These are phyloP conservation scores for Euwallacea similis DNA, from an alignment of 1,140 invertebrate species.

Conservation along the genomic window DNA sequence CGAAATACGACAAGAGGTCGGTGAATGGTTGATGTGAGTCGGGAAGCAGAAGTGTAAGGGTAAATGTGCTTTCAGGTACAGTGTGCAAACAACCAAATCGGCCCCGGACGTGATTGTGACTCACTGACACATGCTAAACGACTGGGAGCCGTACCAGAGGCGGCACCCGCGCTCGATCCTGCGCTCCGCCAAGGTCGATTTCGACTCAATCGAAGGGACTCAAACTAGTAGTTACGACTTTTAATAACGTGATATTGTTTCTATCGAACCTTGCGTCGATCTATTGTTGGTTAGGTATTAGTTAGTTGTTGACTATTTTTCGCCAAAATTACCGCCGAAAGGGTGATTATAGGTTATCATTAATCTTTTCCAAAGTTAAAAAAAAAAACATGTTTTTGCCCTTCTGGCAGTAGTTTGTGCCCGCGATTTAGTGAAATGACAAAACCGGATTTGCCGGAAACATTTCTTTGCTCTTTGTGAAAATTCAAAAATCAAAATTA, in stretches of 20 bases:
- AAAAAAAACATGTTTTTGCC: too few species aligned
- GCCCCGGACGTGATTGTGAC: constrained; percentile 85
- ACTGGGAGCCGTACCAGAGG: constrained; percentile 63
- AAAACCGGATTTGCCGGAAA: too few species aligned
- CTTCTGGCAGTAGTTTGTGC: too few species aligned
- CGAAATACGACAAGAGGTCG: constrained; percentile 33
- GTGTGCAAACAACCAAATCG: constrained; percentile 78
- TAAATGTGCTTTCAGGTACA: constrained; percentile 55
- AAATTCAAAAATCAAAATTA: too few species aligned
- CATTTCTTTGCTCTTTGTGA: too few species aligned
- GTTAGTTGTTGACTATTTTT: too few species aligned
- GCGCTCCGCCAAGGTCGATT: background rate
- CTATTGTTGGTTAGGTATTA: background rate
- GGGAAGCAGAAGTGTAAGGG: background rate
- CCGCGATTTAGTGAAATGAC: too few species aligned
- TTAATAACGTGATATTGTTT: constrained; percentile 3
- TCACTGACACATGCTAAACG: constrained; percentile 66
- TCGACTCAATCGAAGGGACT: constrained; percentile 39
- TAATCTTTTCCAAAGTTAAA: too few species aligned
- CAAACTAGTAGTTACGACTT: constrained; percentile 32
- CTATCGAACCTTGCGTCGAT: background rate
- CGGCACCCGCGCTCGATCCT: constrained; percentile 54
- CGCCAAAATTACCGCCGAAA: too few species aligned
- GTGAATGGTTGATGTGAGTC: background rate
- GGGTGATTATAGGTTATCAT: too few species aligned